Evolutionary conservation across 2,797 vertebrate genomes (phyloP).

Genomic region (Acanthis flammea): DNA sequence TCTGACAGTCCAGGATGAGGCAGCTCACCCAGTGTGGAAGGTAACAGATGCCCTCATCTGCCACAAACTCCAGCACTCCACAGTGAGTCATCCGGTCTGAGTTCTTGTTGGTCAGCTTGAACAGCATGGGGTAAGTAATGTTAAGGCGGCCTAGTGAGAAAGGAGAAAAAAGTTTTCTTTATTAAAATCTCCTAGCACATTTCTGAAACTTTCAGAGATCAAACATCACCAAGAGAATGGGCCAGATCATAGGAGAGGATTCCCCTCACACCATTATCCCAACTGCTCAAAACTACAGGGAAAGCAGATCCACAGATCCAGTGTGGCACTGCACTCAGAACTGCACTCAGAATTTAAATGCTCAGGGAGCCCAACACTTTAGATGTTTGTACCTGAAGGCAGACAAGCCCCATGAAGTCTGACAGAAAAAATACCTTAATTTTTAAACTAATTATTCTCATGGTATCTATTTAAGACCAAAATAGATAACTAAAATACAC

Average conservation of each 20-base stretch:
- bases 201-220: background rate
- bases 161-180: background rate
- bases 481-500: background rate
- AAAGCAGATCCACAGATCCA: background rate
- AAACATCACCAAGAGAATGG: background rate
- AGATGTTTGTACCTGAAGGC: background rate
- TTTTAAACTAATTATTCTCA: background rate
- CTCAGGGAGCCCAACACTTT: background rate
- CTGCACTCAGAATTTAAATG: background rate
- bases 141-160: constrained; percentile 87
- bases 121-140: constrained; percentile 98
- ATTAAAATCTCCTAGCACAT: background rate
- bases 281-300: background rate
- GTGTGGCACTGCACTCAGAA: fast-evolving
- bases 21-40: constrained; percentile 94
- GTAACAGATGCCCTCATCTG: constrained; percentile 97
- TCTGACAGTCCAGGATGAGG: background rate
- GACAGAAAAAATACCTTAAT: background rate
- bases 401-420: background rate
- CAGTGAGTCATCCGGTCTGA: constrained; percentile 98
- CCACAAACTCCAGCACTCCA: constrained; percentile 96
- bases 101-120: constrained; percentile 98
- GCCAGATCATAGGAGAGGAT: background rate
- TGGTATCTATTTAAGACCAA: background rate
- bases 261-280: background rate